These are phyloP conservation scores for Lucilia cuprina DNA, from an alignment of 1,140 invertebrate genomes.

Conservation along the genomic window DNA sequence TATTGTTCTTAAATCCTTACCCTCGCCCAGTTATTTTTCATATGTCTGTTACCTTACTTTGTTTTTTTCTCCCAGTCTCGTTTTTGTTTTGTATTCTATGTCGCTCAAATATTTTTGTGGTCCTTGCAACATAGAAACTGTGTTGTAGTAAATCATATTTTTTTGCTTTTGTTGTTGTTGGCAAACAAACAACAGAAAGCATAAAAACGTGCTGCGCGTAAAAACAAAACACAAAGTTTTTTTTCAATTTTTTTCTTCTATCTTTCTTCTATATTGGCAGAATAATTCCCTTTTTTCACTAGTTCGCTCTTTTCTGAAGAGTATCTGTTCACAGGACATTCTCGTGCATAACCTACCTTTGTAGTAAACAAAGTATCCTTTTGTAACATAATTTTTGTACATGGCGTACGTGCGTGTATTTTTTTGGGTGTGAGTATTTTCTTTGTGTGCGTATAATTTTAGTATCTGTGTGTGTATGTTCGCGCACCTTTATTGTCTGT, in stretches of 20 bases:
- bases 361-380: conserved; percentile 10
- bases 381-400: background rate
- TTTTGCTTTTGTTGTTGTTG: background rate
- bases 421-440: background rate
- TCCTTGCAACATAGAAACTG: background rate
- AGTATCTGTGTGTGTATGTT: background rate
- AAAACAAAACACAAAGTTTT: background rate
- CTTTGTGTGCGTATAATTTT: background rate
- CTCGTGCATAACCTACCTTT: conserved; percentile 24
- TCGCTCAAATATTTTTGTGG: background rate
- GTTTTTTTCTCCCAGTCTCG: background rate
- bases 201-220: conserved; percentile 28
- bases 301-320: background rate
- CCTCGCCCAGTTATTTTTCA: background rate
- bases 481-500: conserved; percentile 19
- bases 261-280: no score
- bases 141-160: conserved; percentile 18
- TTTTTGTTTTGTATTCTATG: background rate
- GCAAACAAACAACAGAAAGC: conserved; percentile 17
- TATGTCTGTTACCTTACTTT: background rate
- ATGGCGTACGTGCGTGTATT: background rate
- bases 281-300: background rate
- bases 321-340: background rate
- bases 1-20: no score
- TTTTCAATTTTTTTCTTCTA: background rate